A percentile compares a stretch with the other conserved stretches of the same genome.
phyloP scores from a whole-genome alignment of 2,113 vertebrate genomes.

The Ivindomyrus marchei region DNA sequence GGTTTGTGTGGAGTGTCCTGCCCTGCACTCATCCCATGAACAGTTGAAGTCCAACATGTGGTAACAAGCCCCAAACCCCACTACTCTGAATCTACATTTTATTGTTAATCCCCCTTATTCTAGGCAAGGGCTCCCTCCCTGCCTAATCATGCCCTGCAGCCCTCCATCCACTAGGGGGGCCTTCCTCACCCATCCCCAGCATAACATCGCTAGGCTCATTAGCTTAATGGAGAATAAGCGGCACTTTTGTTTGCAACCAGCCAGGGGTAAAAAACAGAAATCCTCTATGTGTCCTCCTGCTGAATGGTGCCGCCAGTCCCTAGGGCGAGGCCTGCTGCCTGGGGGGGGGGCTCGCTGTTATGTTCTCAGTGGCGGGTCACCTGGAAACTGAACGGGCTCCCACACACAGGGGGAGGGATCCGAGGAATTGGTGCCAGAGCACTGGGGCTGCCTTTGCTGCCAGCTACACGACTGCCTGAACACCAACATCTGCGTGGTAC shows the following conservation, averaged over 20 bases:
- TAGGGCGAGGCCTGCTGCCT: conserved; percentile 1
- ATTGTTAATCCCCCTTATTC: conserved; percentile 31
- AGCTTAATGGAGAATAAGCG: conserved; percentile 52
- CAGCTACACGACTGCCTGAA: not conserved
- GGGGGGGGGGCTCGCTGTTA: not conserved
- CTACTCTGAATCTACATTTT: conserved; percentile 12
- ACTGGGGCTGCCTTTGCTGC: not conserved
- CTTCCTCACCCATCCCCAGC: conserved; percentile 14
- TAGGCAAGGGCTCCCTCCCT: conserved; percentile 34
- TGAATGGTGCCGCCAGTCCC: conserved; percentile 38
- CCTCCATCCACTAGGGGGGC: conserved; percentile 21
- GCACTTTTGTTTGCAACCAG: conserved; percentile 52
- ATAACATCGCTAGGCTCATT: conserved; percentile 42
- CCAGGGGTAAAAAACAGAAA: conserved; percentile 45
- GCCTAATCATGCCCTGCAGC: conserved; percentile 40
- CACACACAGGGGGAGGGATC: not conserved
- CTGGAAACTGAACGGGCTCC: not conserved
- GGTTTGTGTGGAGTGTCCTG: not conserved
- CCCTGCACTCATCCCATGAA: not conserved
- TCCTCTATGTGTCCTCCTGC: conserved; percentile 38
- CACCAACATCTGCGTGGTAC: not conserved
- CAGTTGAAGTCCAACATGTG: not conserved
- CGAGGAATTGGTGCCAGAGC: not conserved
- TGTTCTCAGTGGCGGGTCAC: not conserved
- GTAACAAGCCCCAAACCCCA: not conserved